Evolutionary conservation across 2,113 vertebrate genomes (phyloP).

Genomic region (Eleginops maclovinus): DNA sequence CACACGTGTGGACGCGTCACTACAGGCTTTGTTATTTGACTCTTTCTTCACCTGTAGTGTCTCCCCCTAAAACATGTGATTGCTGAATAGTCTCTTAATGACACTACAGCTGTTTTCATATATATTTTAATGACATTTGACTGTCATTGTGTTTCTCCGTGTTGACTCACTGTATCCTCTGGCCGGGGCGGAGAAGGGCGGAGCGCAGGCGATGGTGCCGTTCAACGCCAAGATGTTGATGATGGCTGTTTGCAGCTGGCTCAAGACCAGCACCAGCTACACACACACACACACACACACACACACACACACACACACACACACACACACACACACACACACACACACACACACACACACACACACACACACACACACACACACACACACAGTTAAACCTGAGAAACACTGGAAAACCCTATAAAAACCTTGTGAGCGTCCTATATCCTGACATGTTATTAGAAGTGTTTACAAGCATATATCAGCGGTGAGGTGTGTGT

Average conservation of each 20-base stretch:
- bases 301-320: slow-evolving; percentile 5
- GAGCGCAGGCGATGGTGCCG: slow-evolving; percentile 83
- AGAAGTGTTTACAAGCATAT: not conserved
- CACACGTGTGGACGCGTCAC: too few species aligned
- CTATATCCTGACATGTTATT: slow-evolving; percentile 8
- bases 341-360: too few species aligned
- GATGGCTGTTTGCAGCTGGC: slow-evolving; percentile 87
- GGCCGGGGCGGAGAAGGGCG: slow-evolving; percentile 84
- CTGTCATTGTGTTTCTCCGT: not conserved
- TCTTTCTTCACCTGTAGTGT: too few species aligned
- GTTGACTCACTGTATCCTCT: slow-evolving; percentile 87
- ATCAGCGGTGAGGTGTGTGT: not conserved
- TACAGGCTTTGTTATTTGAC: too few species aligned
- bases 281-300: slow-evolving; percentile 40
- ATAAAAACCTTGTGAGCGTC: not conserved
- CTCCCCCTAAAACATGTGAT: too few species aligned
- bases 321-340: too few species aligned
- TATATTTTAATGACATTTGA: too few species aligned
- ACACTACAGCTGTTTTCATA: too few species aligned
- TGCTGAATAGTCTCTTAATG: too few species aligned
- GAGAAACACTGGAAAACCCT: slow-evolving; percentile 29
- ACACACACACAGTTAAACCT: not conserved
- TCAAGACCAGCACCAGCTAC: slow-evolving; percentile 88
- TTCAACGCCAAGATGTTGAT: slow-evolving; percentile 85
- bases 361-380: too few species aligned